Evolutionary conservation across 2,113 vertebrate genomes (phyloP).

Genomic region (Aldabrachelys gigantea): DNA sequence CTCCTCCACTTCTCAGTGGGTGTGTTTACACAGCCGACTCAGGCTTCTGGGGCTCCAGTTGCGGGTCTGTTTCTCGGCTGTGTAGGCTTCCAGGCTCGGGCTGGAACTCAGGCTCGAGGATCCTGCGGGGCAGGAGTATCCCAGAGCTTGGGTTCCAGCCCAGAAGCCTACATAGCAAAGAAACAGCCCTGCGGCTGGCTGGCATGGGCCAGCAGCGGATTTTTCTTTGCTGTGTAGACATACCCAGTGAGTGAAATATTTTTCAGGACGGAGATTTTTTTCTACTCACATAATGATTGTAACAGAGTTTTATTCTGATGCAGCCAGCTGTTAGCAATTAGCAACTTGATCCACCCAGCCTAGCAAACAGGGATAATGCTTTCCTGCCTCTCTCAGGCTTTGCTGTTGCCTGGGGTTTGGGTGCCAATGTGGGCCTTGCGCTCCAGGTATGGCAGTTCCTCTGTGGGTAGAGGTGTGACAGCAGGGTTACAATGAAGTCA

Average conservation of each 20-base stretch:
- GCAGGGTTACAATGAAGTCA: slow-evolving; percentile 8
- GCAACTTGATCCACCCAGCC: slow-evolving; percentile 62
- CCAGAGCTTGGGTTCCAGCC: not conserved
- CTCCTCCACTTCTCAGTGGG: slow-evolving; percentile 5
- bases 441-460: slow-evolving; percentile 22
- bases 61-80: not conserved
- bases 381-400: slow-evolving; percentile 61
- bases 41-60: not conserved
- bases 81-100: not conserved
- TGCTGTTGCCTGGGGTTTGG: slow-evolving; percentile 42
- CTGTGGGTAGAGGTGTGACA: not conserved
- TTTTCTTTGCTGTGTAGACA: not conserved
- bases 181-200: not conserved
- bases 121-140: not conserved
- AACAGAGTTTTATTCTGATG: slow-evolving; percentile 58
- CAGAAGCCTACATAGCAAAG: not conserved
- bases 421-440: slow-evolving; percentile 8
- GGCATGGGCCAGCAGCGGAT: too few relatives aligned
- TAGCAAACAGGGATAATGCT: slow-evolving; percentile 62
- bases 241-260: not conserved
- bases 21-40: too few relatives aligned
- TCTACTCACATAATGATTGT: slow-evolving; percentile 14
- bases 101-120: too few relatives aligned
- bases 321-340: slow-evolving; percentile 74
- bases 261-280: slow-evolving; percentile 16